Evolutionary conservation across 2,888 invertebrate species (phyloP).

Genomic region (Eueremaeus valkanovi): DNA sequence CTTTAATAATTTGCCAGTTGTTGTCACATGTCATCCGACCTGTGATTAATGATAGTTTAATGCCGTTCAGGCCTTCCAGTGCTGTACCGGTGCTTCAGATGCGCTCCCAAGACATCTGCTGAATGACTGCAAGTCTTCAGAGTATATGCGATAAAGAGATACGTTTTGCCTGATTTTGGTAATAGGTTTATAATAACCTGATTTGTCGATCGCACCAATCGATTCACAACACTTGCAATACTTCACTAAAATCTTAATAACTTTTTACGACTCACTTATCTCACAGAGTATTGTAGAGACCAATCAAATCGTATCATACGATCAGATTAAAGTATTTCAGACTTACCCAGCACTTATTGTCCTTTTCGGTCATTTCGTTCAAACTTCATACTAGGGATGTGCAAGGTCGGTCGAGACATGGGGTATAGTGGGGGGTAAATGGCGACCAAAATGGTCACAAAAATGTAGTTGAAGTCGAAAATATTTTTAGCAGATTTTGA

Average conservation of each 20-base stretch:
- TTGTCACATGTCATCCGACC: constrained; percentile 1
- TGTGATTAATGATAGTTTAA: constrained; percentile 20
- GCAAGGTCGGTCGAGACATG: too few relatives aligned
- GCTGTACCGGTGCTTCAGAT: not conserved
- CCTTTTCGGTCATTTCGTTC: not conserved
- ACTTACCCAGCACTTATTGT: too few relatives aligned
- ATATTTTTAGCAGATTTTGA: too few relatives aligned
- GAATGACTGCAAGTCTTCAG: not conserved
- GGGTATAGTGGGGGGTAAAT: too few relatives aligned
- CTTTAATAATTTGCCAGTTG: constrained; percentile 19
- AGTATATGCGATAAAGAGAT: constrained; percentile 11
- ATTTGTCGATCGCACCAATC: not conserved
- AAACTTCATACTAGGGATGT: too few relatives aligned
- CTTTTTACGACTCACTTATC: too few relatives aligned
- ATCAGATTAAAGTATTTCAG: too few relatives aligned
- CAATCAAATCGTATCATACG: too few relatives aligned
- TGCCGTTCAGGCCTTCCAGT: not conserved
- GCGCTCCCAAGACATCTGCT: constrained; percentile 10
- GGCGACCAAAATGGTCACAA: too few relatives aligned
- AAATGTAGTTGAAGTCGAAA: too few relatives aligned
- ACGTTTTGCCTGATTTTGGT: constrained; percentile 1
- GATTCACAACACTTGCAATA: not conserved
- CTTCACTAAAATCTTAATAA: too few relatives aligned
- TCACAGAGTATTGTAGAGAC: too few relatives aligned
- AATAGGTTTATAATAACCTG: constrained; percentile 22